Conservation (phyloP, 2,888 invertebrate genomes). For the Drosophila fulvimacula region DNA sequence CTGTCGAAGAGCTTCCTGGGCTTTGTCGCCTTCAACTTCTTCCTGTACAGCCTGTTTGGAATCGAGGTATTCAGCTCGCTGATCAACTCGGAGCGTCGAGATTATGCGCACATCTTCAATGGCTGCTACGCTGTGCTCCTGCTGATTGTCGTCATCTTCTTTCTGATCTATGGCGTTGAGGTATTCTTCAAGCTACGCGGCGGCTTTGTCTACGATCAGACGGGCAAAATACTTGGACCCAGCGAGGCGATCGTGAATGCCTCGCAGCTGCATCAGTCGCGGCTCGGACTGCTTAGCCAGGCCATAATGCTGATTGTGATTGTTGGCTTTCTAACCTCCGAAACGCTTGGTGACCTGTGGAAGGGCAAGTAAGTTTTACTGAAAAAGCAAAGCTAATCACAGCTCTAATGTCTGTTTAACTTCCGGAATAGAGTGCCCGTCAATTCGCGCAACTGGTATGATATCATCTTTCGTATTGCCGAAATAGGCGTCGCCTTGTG, state of each 20-base stretch:
- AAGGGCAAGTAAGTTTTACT: conserved; percentile 91
- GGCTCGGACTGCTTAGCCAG: conserved; percentile 94
- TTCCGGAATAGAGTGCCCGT: conserved; percentile 89
- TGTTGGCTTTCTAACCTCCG: conserved; percentile 94
- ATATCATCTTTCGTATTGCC: conserved; percentile 94
- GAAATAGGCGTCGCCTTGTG: conserved; percentile 97
- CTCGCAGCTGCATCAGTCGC: conserved; percentile 95
- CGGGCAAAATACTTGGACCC: conserved; percentile 87
- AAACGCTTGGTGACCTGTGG: conserved; percentile 96
- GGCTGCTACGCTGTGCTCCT: conserved; percentile 96
- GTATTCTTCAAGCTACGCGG: conserved; percentile 97
- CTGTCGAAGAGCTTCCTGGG: conserved; percentile 96
- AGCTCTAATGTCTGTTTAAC: not conserved
- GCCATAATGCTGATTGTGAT: conserved; percentile 96
- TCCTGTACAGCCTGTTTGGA: conserved; percentile 93
- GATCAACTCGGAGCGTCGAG: conserved; percentile 81
- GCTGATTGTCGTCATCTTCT: conserved; percentile 95
- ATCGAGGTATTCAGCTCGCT: conserved; percentile 87
- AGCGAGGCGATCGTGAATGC: conserved; percentile 88
- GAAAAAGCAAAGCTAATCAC: not conserved
- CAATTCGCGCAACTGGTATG: conserved; percentile 96
- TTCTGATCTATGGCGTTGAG: conserved; percentile 96
- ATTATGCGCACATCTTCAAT: conserved; percentile 94
- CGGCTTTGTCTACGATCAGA: conserved; percentile 91
- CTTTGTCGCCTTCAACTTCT: conserved; percentile 94